Conservation (phyloP, 2,888 invertebrate species). For the Pristionchus exspectatus region DNA sequence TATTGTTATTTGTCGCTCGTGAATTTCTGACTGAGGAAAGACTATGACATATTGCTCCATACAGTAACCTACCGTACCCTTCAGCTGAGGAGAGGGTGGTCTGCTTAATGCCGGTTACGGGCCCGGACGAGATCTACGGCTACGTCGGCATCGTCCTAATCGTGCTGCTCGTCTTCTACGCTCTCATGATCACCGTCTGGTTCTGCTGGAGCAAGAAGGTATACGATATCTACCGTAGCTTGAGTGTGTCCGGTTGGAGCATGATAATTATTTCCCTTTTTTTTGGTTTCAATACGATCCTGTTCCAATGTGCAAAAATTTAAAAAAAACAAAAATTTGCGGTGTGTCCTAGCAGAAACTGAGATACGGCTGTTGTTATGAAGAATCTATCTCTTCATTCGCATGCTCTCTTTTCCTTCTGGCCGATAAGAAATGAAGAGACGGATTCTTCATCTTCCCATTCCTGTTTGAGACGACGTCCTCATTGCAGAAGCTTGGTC, state of each 20-base stretch:
- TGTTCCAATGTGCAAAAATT: too few relatives aligned
- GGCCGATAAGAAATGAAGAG: too few relatives aligned
- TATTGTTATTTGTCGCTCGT: too few relatives aligned
- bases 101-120: neutral
- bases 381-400: too few relatives aligned
- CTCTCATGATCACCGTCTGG: neutral
- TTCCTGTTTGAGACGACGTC: neutral
- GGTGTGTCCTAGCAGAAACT: too few relatives aligned
- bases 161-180: neutral
- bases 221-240: neutral
- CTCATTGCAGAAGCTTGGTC: neutral
- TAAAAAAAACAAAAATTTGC: too few relatives aligned
- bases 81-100: neutral
- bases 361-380: too few relatives aligned
- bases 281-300: too few relatives aligned
- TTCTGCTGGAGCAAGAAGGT: constrained; percentile 8
- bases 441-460: too few relatives aligned
- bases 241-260: neutral
- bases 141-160: neutral
- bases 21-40: too few relatives aligned
- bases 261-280: too few relatives aligned
- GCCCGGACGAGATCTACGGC: constrained; percentile 19
- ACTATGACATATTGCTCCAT: neutral
- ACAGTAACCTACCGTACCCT: neutral
- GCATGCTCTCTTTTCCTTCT: too few relatives aligned